These are phyloP conservation scores for Agrochola macilenta DNA, from an alignment of 2,888 invertebrate species.

Conservation along the genomic window DNA sequence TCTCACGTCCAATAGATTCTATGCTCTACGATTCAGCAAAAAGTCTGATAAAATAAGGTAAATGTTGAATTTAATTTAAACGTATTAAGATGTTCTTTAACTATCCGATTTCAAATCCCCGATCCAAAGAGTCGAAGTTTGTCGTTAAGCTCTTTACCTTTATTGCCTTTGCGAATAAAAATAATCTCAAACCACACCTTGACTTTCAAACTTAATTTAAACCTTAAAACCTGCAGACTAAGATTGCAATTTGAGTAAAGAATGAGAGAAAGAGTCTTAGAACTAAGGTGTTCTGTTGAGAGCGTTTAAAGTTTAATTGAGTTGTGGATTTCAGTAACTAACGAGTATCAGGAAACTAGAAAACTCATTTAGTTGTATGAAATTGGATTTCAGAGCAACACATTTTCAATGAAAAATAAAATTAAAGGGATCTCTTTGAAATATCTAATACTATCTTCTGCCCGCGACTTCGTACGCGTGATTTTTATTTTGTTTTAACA, in stretches of 20 bases:
- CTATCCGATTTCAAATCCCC: constrained; percentile 50
- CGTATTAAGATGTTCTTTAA: constrained; percentile 25
- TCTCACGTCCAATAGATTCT: constrained; percentile 12
- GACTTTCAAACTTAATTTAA: background rate
- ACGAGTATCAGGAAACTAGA: constrained; percentile 79
- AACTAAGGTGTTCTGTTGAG: constrained; percentile 79
- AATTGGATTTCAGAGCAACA: constrained; percentile 59
- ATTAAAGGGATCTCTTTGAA: background rate
- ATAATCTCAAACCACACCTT: constrained; percentile 42
- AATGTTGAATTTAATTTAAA: constrained; percentile 38
- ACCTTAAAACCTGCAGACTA: accelerated
- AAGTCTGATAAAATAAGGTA: constrained; percentile 12
- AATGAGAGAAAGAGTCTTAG: background rate
- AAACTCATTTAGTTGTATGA: constrained; percentile 72
- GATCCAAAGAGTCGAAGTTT: constrained; percentile 51
- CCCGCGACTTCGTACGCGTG: too few species aligned
- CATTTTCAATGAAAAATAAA: background rate
- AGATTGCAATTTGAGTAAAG: constrained; percentile 22
- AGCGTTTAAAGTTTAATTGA: constrained; percentile 86
- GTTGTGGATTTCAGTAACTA: constrained; percentile 83
- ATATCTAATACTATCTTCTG: background rate
- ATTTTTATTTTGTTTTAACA: too few species aligned
- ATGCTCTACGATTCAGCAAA: constrained; percentile 8
- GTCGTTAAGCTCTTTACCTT: constrained; percentile 57
- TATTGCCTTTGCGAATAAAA: constrained; percentile 58